Evolutionary conservation across 30 jellyfish, hydroid and myxozoan genomes (phyloP).

Genomic region (Pseudorhiza aurosa): DNA sequence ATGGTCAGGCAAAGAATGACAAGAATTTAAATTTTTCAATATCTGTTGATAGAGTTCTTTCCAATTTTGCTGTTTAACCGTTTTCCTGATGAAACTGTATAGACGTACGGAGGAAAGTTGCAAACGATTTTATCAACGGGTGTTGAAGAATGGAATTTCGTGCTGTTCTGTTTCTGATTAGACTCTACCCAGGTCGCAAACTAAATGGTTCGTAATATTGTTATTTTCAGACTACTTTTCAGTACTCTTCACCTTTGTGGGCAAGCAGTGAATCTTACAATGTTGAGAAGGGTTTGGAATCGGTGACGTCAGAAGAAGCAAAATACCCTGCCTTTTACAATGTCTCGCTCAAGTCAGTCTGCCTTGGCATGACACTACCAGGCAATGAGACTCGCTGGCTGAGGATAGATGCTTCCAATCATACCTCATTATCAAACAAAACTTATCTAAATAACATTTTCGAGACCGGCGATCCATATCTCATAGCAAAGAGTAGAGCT

Average conservation of each 20-base stretch:
- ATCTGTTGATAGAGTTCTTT: no score
- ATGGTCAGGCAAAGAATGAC: no score
- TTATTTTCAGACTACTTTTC: neutral
- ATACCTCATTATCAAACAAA: neutral
- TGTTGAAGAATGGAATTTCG: no score
- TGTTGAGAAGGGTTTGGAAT: conserved; percentile 1
- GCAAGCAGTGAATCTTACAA: conserved; percentile 8
- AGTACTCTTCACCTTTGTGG: neutral
- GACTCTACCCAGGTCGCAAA: no score
- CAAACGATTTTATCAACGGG: no score
- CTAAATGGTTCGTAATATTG: no score
- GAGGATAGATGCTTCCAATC: neutral
- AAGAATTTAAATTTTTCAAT: no score
- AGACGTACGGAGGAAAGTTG: no score
- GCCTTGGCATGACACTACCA: conserved; percentile 5
- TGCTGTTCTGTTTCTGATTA: no score
- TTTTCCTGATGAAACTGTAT: no score
- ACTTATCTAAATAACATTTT: neutral
- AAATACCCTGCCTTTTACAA: conserved; percentile 5
- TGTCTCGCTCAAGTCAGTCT: neutral
- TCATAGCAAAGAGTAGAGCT: neutral
- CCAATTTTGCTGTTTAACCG: no score
- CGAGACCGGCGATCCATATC: neutral
- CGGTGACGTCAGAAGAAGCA: neutral
- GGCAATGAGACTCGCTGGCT: neutral